Percentiles rank a stretch among this genome's conserved stretches.
Conservation (phyloP, 2,888 invertebrate species). For the Shargacucullia verbasci region DNA sequence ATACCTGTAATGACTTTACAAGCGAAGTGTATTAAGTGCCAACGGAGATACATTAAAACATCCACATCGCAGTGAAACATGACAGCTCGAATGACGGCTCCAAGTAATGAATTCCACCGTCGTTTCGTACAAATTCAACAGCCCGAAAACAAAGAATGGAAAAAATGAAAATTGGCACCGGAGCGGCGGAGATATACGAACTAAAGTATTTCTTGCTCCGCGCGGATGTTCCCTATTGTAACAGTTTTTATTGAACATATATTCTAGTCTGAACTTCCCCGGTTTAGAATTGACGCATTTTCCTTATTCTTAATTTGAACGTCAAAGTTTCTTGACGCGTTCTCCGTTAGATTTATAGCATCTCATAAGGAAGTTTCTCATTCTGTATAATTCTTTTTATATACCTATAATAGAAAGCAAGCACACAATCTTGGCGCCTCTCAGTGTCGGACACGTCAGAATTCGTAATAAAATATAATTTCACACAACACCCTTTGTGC, state of each 20-base stretch:
- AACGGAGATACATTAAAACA: constrained; percentile 32
- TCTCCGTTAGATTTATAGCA: constrained; percentile 39
- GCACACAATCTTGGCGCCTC: constrained; percentile 44
- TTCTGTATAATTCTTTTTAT: constrained; percentile 45
- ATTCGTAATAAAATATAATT: constrained; percentile 72
- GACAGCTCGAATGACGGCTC: constrained; percentile 47
- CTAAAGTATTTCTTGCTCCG: constrained; percentile 66
- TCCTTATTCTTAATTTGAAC: constrained; percentile 40
- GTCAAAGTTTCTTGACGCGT: constrained; percentile 43
- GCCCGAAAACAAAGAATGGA: constrained; percentile 75
- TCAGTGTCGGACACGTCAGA: constrained; percentile 61
- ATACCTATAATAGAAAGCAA: constrained; percentile 45
- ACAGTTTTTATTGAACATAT: constrained; percentile 65
- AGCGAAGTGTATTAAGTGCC: constrained; percentile 16
- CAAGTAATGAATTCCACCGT: constrained; percentile 66
- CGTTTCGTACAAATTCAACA: constrained; percentile 70
- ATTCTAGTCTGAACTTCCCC: constrained; percentile 58
- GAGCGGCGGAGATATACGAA: constrained; percentile 69
- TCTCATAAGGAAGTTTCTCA: constrained; percentile 37
- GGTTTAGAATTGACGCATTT: constrained; percentile 48
- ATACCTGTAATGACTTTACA: constrained; percentile 40
- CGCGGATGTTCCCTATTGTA: constrained; percentile 54
- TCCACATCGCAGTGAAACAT: constrained; percentile 35
- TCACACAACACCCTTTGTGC: constrained; percentile 77
- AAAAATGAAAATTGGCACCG: constrained; percentile 75